Evolutionary conservation across 2,113 vertebrate genomes (phyloP).

Genomic region (Fulmarus glacialis): DNA sequence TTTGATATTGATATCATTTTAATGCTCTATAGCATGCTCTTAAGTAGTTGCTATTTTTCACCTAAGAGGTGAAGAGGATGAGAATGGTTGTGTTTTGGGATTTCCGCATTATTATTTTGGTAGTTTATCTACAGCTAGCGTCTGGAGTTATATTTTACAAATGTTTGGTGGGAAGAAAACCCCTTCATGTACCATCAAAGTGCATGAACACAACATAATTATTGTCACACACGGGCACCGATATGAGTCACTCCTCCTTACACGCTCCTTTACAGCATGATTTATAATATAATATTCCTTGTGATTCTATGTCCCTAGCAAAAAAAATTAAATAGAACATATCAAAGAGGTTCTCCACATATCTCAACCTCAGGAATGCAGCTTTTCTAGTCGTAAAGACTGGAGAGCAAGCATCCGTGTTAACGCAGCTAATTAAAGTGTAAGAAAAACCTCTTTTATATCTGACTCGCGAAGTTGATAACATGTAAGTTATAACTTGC

Average conservation of each 20-base stretch:
- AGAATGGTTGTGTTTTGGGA: background rate
- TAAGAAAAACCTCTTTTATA: conserved; percentile 15
- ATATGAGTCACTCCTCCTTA: background rate
- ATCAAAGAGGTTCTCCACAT: conserved; percentile 9
- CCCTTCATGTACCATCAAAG: background rate
- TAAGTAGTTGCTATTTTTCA: background rate
- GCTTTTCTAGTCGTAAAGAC: background rate
- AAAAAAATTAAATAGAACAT: background rate
- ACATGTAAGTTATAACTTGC: conserved; percentile 50
- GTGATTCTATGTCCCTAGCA: background rate
- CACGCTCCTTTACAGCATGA: background rate
- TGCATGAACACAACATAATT: background rate
- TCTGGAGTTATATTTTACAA: background rate
- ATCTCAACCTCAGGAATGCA: conserved; percentile 47
- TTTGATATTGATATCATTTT: background rate
- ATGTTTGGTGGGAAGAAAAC: background rate
- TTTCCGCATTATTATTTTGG: background rate
- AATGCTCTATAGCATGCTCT: background rate
- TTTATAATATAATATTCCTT: background rate
- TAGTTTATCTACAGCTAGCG: background rate
- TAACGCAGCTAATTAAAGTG: conserved; percentile 21
- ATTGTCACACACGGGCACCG: background rate
- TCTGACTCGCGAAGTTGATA: conserved; percentile 20
- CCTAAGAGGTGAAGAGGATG: background rate
- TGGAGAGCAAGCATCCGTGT: background rate